Conservation (phyloP, 2,797 vertebrate species). For the Petrocephalus schoutedeni region DNA sequence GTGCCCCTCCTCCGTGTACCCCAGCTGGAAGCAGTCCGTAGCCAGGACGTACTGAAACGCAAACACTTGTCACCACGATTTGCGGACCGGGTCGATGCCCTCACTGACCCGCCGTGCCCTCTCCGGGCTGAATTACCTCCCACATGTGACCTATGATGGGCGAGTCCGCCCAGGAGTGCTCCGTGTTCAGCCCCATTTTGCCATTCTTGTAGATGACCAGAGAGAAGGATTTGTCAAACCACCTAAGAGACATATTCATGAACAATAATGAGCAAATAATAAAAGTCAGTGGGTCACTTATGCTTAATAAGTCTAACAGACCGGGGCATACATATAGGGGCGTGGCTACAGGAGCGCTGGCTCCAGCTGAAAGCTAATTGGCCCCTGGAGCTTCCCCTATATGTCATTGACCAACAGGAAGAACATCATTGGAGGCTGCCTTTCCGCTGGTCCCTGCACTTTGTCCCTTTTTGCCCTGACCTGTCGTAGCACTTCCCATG, state of each 20-base stretch:
- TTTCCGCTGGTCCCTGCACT: neutral
- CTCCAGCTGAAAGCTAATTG: neutral
- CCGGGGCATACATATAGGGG: neutral
- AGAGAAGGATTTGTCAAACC: constrained; percentile 95
- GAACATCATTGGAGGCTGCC: neutral
- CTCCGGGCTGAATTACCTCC: constrained; percentile 69
- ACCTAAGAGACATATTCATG: constrained; percentile 54
- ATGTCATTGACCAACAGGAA: neutral
- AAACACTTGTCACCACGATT: neutral
- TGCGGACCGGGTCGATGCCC: too few species aligned
- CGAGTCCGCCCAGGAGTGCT: constrained; percentile 90
- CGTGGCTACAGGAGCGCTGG: neutral
- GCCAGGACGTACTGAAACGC: constrained; percentile 68
- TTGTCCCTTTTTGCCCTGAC: constrained; percentile 39
- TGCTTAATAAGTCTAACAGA: neutral
- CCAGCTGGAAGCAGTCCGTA: constrained; percentile 78
- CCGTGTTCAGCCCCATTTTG: constrained; percentile 79
- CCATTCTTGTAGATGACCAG: constrained; percentile 83
- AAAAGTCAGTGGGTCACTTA: neutral
- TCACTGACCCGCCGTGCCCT: neutral
- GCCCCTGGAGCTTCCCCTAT: neutral
- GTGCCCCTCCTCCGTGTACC: constrained; percentile 82
- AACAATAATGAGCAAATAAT: neutral
- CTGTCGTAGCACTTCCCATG: constrained; percentile 90
- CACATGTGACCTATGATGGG: constrained; percentile 88